phyloP scores from a whole-genome alignment of 2,113 vertebrate genomes.

The Paramisgurnus dabryanus region DNA sequence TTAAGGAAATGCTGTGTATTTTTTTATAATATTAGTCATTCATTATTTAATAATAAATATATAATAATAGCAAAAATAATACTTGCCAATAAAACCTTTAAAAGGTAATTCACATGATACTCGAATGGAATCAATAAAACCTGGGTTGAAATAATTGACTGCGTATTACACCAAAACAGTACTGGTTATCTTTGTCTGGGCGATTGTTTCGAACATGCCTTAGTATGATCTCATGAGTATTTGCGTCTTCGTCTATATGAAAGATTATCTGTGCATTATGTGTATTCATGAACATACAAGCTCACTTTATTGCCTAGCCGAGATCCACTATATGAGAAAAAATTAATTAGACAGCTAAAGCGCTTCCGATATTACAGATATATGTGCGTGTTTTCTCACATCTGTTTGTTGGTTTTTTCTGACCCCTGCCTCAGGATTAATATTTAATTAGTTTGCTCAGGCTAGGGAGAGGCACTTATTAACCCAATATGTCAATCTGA shows the following conservation, averaged over 20 bases:
- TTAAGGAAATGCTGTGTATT: too few species aligned
- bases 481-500: conserved; percentile 83
- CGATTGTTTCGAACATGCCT: conserved; percentile 16
- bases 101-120: too few species aligned
- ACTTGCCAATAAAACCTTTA: too few species aligned
- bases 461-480: conserved; percentile 79
- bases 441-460: conserved; percentile 87
- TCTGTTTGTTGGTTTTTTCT: conserved; percentile 82
- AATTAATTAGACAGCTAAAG: conserved; percentile 45
- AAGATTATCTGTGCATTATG: conserved; percentile 12
- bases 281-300: conserved; percentile 35
- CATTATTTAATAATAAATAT: too few species aligned
- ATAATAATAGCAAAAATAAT: too few species aligned
- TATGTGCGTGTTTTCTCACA: conserved; percentile 35
- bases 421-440: conserved; percentile 85
- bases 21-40: too few species aligned
- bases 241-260: conserved; percentile 6
- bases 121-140: too few species aligned
- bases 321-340: conserved; percentile 18
- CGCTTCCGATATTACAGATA: conserved; percentile 28
- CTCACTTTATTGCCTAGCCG: conserved; percentile 23
- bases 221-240: conserved; percentile 5
- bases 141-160: background rate
- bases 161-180: background rate
- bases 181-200: conserved; percentile 1